A percentile compares a stretch with the other conserved stretches of the same genome.
phyloP scores from a whole-genome alignment of 2,113 vertebrate species.

The Bos indicus region DNA sequence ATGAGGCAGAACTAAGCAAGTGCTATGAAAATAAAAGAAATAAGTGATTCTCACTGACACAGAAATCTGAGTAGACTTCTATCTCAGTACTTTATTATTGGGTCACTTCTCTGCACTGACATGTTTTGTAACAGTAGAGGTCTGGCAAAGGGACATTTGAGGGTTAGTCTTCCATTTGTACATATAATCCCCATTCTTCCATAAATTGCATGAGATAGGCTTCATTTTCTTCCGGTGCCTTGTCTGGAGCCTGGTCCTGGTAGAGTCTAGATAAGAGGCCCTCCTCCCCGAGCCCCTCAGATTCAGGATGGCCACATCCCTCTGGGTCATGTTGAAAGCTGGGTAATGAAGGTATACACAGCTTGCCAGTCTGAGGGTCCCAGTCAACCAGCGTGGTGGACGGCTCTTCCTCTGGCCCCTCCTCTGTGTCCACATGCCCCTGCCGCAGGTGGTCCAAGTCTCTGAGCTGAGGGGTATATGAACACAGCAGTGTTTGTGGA shows the following conservation, averaged over 20 bases:
- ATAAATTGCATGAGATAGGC: constrained; percentile 77
- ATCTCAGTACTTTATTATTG: not conserved
- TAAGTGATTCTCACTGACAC: not conserved
- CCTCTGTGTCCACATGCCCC: not conserved
- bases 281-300: not conserved
- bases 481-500: not conserved
- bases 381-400: constrained; percentile 75
- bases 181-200: constrained; percentile 80
- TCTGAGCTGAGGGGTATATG: constrained; percentile 42
- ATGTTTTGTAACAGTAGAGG: not conserved
- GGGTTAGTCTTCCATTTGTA: constrained; percentile 76
- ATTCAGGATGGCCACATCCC: not conserved
- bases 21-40: not conserved
- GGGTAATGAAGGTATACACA: constrained; percentile 76
- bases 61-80: not conserved
- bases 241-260: constrained; percentile 51
- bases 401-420: constrained; percentile 25
- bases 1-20: not conserved
- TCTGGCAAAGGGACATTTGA: not conserved
- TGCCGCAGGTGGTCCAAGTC: not conserved
- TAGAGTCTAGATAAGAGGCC: constrained; percentile 77
- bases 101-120: not conserved
- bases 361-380: constrained; percentile 75
- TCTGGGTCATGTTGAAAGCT: constrained; percentile 42
- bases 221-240: constrained; percentile 68